Evolutionary conservation across 2,797 vertebrate genomes (phyloP), one percentile per base, ranked within the genome.

Genomic region (Lacerta viridis): DNA sequence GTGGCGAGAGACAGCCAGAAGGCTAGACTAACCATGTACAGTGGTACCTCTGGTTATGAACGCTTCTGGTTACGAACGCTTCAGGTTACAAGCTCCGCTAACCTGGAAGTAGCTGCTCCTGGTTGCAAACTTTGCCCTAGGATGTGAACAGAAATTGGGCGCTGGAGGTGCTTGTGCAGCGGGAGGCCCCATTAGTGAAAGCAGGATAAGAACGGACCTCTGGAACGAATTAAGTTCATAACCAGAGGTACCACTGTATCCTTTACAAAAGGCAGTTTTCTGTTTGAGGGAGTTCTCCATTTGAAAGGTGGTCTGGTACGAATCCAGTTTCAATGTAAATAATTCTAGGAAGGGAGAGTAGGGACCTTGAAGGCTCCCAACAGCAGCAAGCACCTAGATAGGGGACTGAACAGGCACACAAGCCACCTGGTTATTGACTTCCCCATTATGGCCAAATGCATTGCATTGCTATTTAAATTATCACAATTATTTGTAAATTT

Each of bases 81-180:
- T 46, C 46, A 46, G 46, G 46, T 11, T 46, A 11, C 46, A 46
- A 46, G 46, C 46, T 46, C 46, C 10, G 2, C 46, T 46, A 46
- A 46, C 2, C 46, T 46, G 46, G 46, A 46, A 46, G 46, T 11
- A 46, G 46, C 10, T 46, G 43, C 43, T 46, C 43, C 43, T 46
- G 43, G 0, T 46, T 46, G 43, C 43, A 2, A 46, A 46, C 43
- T 46, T 46, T 46, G 46, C 46, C 46, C 46, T 0, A 46, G 46
- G 46, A 46, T 46, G 9, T 3, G 46, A 46, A 46, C 8, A 9
- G 9, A 46, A 46, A 46, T 46, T 46, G 43, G 2, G 9, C 8
- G 2, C 43, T 9, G 1, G 43, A 46, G 43, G 43, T 0, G 7
- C 10, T 0, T 10, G 10, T 10, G 9, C 46, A 46, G 46, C 9